Conservation (phyloP, 2,797 vertebrate genomes). For the Chelidonichthys spinosus region DNA sequence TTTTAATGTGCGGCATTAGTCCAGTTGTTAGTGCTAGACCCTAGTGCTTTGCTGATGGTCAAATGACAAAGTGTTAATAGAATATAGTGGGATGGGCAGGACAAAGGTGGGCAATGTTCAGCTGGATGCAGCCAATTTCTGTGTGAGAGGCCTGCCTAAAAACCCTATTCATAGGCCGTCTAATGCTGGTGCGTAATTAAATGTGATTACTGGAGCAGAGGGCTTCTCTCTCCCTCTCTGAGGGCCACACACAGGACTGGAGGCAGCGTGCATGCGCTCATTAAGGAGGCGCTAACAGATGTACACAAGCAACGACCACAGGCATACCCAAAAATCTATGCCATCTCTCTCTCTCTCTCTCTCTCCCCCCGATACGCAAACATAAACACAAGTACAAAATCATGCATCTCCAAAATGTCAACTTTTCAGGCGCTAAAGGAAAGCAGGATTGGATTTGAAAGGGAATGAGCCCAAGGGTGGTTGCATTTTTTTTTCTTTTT, state of each 20-base stretch:
- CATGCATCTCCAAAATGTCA: constrained; percentile 32
- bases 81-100: constrained; percentile 79
- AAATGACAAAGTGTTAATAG: constrained; percentile 87
- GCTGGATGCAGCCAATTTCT: constrained; percentile 84
- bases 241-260: constrained; percentile 83
- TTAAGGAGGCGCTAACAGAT: constrained; percentile 83
- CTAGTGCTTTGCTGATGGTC: constrained; percentile 81
- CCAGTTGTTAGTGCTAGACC: constrained; percentile 80
- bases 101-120: constrained; percentile 89
- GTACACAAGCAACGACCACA: constrained; percentile 76
- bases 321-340: constrained; percentile 64
- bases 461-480: constrained; percentile 14
- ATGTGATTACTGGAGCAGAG: constrained; percentile 89
- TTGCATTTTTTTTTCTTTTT: background rate
- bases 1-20: constrained; percentile 84
- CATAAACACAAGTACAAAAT: constrained; percentile 37
- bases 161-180: constrained; percentile 85
- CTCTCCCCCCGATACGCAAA: constrained; percentile 54
- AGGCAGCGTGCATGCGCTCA: constrained; percentile 76
- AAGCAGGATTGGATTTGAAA: constrained; percentile 38
- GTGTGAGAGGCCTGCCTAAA: constrained; percentile 85
- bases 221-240: constrained; percentile 76
- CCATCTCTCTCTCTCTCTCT: constrained; percentile 43
- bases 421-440: constrained; percentile 16
- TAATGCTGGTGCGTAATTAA: constrained; percentile 88